Evolutionary conservation across 2,113 vertebrate species (phyloP).

Genomic region (Collichthys lucidus): DNA sequence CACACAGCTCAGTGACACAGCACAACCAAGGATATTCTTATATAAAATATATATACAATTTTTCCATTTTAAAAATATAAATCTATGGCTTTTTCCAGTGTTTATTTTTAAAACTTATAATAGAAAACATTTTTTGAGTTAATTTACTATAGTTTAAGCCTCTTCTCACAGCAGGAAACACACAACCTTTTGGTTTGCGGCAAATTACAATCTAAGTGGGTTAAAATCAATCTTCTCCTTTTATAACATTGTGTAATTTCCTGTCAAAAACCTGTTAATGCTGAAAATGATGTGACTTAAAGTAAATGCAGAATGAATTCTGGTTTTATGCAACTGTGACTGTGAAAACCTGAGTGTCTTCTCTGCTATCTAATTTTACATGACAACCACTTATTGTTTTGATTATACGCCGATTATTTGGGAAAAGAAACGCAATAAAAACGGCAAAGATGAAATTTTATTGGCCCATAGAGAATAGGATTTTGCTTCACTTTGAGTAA

Average conservation of each 20-base stretch:
- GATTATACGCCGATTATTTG: neutral
- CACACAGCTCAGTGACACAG: slow-evolving; percentile 52
- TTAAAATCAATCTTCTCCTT: neutral
- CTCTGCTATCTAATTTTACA: neutral
- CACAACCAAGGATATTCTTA: neutral
- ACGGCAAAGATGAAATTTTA: neutral
- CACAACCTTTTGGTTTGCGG: neutral
- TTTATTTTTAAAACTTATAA: no score
- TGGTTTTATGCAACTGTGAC: slow-evolving; percentile 3
- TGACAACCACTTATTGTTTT: slow-evolving; percentile 9
- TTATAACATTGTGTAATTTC: neutral
- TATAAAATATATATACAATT: neutral
- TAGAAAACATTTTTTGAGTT: neutral
- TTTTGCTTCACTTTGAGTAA: slow-evolving; percentile 22
- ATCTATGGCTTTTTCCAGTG: neutral
- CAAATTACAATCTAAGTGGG: neutral
- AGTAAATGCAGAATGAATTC: neutral
- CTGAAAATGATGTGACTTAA: neutral
- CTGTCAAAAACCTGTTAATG: neutral
- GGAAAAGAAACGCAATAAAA: slow-evolving; percentile 1
- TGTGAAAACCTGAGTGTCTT: slow-evolving; percentile 2
- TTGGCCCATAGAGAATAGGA: neutral
- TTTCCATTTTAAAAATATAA: neutral
- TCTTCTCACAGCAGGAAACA: neutral
- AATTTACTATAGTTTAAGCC: neutral